Percentiles rank a stretch among this genome's conserved stretches.
Evolutionary conservation across 2,113 vertebrate species (phyloP).

Genomic region (Vireo altiloquus): DNA sequence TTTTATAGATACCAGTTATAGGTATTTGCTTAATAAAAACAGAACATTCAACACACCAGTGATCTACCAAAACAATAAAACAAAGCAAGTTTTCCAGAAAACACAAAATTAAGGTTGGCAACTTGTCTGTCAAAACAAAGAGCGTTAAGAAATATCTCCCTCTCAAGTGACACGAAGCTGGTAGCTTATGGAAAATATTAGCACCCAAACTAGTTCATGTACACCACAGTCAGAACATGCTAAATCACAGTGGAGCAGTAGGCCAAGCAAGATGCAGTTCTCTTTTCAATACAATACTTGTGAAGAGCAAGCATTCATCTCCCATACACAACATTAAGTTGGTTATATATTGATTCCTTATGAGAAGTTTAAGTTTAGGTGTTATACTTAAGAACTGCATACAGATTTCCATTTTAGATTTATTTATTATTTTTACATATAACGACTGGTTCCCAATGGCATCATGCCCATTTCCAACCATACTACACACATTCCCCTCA

Average conservation of each 20-base stretch:
- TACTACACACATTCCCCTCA: neutral
- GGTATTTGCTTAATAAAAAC: neutral
- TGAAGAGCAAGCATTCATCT: neutral
- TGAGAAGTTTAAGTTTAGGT: neutral
- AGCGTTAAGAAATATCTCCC: neutral
- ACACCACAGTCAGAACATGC: neutral
- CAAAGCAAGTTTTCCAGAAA: neutral
- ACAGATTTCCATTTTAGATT: neutral
- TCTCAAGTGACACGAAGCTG: rapidly evolving
- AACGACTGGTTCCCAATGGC: neutral
- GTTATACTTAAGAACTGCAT: neutral
- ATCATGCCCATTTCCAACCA: neutral
- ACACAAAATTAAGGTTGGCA: neutral
- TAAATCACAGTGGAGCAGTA: neutral
- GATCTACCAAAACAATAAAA: neutral
- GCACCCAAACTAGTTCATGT: neutral
- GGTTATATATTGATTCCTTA: neutral
- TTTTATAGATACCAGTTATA: neutral
- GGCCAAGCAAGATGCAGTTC: neutral
- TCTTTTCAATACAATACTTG: neutral
- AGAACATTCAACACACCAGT: neutral
- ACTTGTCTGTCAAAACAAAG: neutral
- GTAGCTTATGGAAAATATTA: neutral
- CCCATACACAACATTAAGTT: neutral
- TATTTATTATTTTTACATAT: neutral